A percentile compares a stretch with the other conserved stretches of the same genome.
phyloP scores from a whole-genome alignment of 2,888 invertebrate genomes.

The Torymus tubicola region DNA sequence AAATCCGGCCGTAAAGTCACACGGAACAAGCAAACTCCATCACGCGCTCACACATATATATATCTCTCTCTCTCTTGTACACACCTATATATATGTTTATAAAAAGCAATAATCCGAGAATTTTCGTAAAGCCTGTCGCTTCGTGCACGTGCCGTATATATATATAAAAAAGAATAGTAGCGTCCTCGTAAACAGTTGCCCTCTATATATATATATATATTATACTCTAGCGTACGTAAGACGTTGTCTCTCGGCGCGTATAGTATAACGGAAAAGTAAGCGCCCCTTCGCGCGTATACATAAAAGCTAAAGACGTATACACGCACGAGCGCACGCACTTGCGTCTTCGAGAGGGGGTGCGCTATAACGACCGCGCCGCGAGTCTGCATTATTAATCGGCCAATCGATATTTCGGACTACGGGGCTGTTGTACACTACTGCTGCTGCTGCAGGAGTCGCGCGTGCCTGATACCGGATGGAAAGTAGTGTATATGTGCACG shows the following conservation, averaged over 20 bases:
- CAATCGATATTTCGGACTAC: constrained; percentile 68
- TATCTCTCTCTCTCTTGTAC: too few species aligned
- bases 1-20: too few species aligned
- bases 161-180: too few species aligned
- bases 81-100: not conserved
- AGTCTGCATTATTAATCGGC: constrained; percentile 70
- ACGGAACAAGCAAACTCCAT: constrained; percentile 21
- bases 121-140: not conserved
- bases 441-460: not conserved
- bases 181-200: too few species aligned
- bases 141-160: too few species aligned
- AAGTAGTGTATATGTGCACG: too few species aligned
- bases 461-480: too few species aligned
- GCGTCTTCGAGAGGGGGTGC: constrained; percentile 11
- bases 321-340: too few species aligned
- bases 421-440: constrained; percentile 47
- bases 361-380: constrained; percentile 22
- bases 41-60: not conserved
- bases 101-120: constrained; percentile 25
- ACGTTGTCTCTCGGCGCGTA: too few species aligned
- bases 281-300: not conserved
- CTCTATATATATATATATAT: too few species aligned
- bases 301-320: constrained; percentile 31
- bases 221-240: not conserved
- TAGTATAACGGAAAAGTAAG: not conserved